Evolutionary conservation across 2,888 invertebrate genomes (phyloP).

Genomic region (Andrena chrysosceles): DNA sequence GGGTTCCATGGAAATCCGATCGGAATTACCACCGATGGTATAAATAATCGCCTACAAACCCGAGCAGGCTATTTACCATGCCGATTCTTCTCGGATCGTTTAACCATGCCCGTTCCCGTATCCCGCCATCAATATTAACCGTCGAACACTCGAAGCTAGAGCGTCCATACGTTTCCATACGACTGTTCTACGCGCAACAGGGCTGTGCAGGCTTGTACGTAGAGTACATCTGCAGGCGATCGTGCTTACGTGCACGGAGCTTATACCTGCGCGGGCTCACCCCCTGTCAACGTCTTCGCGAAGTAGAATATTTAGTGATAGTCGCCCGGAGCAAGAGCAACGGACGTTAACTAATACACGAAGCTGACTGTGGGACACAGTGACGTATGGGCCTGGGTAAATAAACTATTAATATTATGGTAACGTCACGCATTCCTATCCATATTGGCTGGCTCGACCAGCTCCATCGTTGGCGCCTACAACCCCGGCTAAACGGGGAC

Average conservation of each 20-base stretch:
- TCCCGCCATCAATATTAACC: slow-evolving; percentile 84
- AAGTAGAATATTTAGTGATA: slow-evolving; percentile 83
- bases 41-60: slow-evolving; percentile 66
- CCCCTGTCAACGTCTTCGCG: slow-evolving; percentile 80
- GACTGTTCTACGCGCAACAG: slow-evolving; percentile 32
- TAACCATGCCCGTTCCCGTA: slow-evolving; percentile 73
- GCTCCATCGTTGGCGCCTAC: slow-evolving; percentile 76
- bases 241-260: background rate
- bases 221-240: slow-evolving; percentile 2
- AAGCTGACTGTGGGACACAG: slow-evolving; percentile 68
- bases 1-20: slow-evolving; percentile 46
- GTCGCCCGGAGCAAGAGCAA: slow-evolving; percentile 80
- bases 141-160: slow-evolving; percentile 80
- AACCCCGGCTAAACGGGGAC: slow-evolving; percentile 56
- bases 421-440: slow-evolving; percentile 85
- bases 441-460: slow-evolving; percentile 82
- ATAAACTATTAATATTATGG: slow-evolving; percentile 85
- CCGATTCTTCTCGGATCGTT: slow-evolving; percentile 68
- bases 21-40: slow-evolving; percentile 52
- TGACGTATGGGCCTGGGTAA: slow-evolving; percentile 84
- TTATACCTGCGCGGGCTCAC: slow-evolving; percentile 24
- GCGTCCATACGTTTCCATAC: slow-evolving; percentile 32
- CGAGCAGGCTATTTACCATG: slow-evolving; percentile 68
- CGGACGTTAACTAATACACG: slow-evolving; percentile 77
- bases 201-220: background rate